Base-by-base conservation (phyloP, 2,888 invertebrate genomes). In the Eueremaeus valkanovi region DNA sequence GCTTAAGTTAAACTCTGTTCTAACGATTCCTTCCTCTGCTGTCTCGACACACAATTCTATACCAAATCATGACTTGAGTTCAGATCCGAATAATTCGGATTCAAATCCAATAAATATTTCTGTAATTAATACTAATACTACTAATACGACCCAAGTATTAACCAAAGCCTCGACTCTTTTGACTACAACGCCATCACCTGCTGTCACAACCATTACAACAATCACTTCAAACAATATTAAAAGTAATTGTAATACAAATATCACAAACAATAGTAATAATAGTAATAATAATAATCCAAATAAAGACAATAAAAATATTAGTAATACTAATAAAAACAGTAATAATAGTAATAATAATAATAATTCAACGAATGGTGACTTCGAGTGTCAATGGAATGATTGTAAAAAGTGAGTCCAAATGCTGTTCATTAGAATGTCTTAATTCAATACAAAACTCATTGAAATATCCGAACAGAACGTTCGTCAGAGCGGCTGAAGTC, bases 401-500 rank as follows among this genome's bases (percentile, higher is more conserved):
- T 81, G 81, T 73, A 76, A 77, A 63, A 66, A 72, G 77, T 78
- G 55, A 73, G 75, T 75, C 24, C n/a, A n/a, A n/a, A n/a, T n/a
- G 31, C 45, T 68, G 18, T 49, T 11, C 18, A 61, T 27, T 61
- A 3, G 31, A 31, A 61, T 9, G 2, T 21, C 8, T 31, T 13
- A n/a, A 29, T 18, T 33, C 13, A 58, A 58, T 58, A 2, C 24
- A 1, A 58, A 1, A 8, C 11, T 55, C 1, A 45, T 45, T 49
- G n/a, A 49, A 1, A n/a, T 49, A 16, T 5, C 68, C 49, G 79
- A 80, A 11, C 78, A 84, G 84, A 79, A 81, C 80, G 75, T 85
- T 85, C 81, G 81, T 81, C 73, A 81, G 81, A 75, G 79, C 83
- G 18, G 81, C 80, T 74, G 79, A 81, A 73, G 92, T 96, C 77